phyloP scores from a whole-genome alignment of 2,113 vertebrate species.

The Phalacrocorax aristotelis region DNA sequence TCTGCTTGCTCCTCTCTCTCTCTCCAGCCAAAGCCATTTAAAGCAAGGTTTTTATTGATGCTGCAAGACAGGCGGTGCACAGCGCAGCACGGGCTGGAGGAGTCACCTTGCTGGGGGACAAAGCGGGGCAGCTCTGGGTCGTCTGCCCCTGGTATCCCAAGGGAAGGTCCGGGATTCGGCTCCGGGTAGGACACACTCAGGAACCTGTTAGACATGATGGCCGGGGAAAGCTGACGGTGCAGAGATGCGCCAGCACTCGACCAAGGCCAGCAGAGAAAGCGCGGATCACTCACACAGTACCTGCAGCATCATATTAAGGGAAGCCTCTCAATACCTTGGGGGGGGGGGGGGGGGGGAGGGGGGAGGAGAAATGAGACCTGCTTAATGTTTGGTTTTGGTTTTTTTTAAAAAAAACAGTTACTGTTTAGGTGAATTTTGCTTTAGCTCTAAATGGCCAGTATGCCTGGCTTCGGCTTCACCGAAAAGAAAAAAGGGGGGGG shows the following conservation, averaged over 20 bases:
- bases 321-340: accelerated
- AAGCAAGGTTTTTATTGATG: neutral
- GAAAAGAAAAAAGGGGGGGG: no score
- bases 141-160: neutral
- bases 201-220: neutral
- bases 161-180: neutral
- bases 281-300: neutral
- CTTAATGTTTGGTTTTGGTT: no score
- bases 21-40: neutral
- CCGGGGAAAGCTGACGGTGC: accelerated
- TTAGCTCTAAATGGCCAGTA: neutral
- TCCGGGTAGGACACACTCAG: accelerated
- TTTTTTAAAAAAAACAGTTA: neutral
- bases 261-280: neutral
- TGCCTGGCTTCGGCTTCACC: neutral
- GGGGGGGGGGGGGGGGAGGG: neutral
- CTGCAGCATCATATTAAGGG: neutral
- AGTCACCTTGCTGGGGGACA: neutral
- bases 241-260: accelerated
- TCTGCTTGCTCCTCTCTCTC: neutral
- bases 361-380: neutral
- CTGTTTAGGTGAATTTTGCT: neutral
- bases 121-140: neutral
- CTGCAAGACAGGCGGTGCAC: neutral
- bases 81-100: neutral